Evolutionary conservation across 1,140 invertebrate genomes (phyloP), one percentile per base, ranked within the genome.

Genomic region (Acromyrmex heyeri): DNA sequence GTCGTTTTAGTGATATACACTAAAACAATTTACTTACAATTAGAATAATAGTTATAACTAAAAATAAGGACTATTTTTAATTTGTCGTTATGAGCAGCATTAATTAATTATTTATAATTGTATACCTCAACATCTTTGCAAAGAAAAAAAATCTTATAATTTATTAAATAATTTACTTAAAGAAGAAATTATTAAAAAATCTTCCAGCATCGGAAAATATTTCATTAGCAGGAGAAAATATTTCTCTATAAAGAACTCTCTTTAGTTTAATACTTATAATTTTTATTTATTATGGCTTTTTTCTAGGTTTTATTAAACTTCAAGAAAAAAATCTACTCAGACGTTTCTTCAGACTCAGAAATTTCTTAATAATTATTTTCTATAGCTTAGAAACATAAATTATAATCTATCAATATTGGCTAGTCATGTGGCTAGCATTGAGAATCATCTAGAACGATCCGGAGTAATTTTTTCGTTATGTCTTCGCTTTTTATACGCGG

Each of bases 321-420:
- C 4, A 16, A 24, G 30, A 14, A 27, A 69, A 69, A 38, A 69
- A 69, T 50, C 21, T 24, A 24, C 4, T 24, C 21, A 14, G 1
- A 2, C 21, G 21, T 48, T n/a, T n/a, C n/a, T n/a, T n/a, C n/a
- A n/a, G n/a, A n/a, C n/a, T n/a, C n/a, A n/a, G n/a, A 69, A 69
- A 50, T 24, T 50, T 69, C 14, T 24, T 50, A 69, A 69, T 24
- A 0, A 69, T 38, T 14, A 1, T 24, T 69, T 69, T 16, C 38
- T 27, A 50, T 48, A 48, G 12, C 8, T 27, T 50, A 69, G 7
- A 69, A 69, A 50, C 44, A 69, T 69, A 69, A 69, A 69, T n/a
- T 24, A 44, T 44, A 16, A 10, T 8, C 12, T 6, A 16, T 21
- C 14, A 18, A 18, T 21, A 69, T 67, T 67, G 8, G 8, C 2